Base-by-base conservation (phyloP, 37 sponge, comb jelly and placozoan genomes). In the Aplysina aerophoba region DNA sequence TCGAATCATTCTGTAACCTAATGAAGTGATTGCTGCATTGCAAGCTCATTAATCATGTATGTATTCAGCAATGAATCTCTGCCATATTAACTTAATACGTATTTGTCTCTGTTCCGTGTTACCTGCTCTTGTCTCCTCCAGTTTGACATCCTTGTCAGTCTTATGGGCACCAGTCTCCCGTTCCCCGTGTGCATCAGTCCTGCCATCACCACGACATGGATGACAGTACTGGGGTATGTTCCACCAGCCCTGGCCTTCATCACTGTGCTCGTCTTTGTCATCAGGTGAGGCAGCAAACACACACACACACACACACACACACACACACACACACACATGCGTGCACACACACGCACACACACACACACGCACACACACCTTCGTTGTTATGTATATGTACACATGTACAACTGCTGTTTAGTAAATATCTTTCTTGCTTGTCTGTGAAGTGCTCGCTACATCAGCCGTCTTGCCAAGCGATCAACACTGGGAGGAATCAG, bases 171-270 rank as follows among this genome's bases (percentile, higher is more conserved):
- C 86, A 88, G 86, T 68, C 75, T 87, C 0, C 89, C 93, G 28
- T 58, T 92, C 30, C 93, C 89, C 22, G 73, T 89, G 56, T 92
- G 93, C 57, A 58, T 89, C n/a, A 3, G 25, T 33, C 4, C 4
- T 2, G n/a, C n/a, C 3, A 22, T 89, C 12, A 60, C 35, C 35
- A 88, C 93, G 2, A 55, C 85, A 53, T 61, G 82, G 64, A 67
- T 92, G 25, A 85, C 93, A 44, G 75, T 92, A 34, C 57, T 92
- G 4, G 93, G 93, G 0, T 92, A 87, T 81, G 75, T 92, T 21
- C 25, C 91, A 0, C 90, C 93, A 6, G 2, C 65, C 14, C 64
- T 92, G 20, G 67, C 61, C 50, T 53, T 86, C 14, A 2, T 83
- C 61, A 80, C 78, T 15, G 64, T 62, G 24, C 25, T 86, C 36